Evolutionary conservation across 2,797 vertebrate species (phyloP), one percentile per base, ranked within the genome.

Genomic region (Carcharodon carcharias): DNA sequence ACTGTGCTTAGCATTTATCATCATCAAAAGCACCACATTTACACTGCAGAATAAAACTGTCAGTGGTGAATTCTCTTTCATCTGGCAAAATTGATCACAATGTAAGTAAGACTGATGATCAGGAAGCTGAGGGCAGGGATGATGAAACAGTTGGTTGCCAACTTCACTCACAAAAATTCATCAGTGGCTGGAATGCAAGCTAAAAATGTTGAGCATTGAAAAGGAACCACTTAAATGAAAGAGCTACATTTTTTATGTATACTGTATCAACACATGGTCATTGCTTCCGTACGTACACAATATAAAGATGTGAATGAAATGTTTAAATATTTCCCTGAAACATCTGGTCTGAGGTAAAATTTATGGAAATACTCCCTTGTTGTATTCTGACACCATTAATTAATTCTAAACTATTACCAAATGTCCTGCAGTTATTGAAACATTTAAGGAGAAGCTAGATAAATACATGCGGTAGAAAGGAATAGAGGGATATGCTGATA

Each of bases 1-100:
- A 63, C 89, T n/a, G 14, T 92, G 89, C 35, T 5, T 63, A 92
- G 89, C 89, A 92, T 92, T n/a, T 91, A n/a, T 91, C 88, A 91
- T 91, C 88, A 61, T 91, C 88, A 92, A 92, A 92, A 58, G 58
- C 88, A 91, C 31, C 88, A 31, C 14, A 91, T 91, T 61, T 61
- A 63, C 50, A 16, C 56, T 61, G 31, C 58, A 92, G 58, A n/a
- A 61, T 92, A 92, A 92, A 63, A 61, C 54, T 58, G 82, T 58
- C 54, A 89, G 54, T 89, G 87, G 50, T 56, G 87, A 89, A 31
- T 58, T 35, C 89, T 63, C 89, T 92, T 40, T 63, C 89, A 92
- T 92, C 58, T 63, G 31, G 56, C 89, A 92, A 92, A 92, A 92
- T 61, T 63, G 35, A 61, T 92, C 16, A 63, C 35, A 35, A 21